Base-by-base conservation (phyloP, 2,888 invertebrate species). In the Nephrotoma appendiculata region DNA sequence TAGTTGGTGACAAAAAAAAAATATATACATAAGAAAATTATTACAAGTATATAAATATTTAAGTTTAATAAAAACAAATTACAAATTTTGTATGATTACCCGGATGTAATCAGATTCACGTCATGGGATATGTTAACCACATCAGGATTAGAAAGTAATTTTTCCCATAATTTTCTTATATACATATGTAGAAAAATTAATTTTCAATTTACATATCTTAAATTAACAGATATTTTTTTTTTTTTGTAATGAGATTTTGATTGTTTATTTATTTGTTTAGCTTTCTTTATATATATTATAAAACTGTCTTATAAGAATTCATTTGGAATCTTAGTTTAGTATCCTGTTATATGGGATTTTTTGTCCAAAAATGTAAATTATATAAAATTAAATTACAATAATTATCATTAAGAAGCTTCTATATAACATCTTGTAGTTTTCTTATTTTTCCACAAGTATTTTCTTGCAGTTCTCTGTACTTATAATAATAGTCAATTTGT, bases 161-260 rank as follows among this genome's bases (percentile, higher is more conserved):
- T 84, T 84, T 84, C 43, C 6, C 43, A 42, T 84, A 42, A 44
- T 44, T 85, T 44, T 44, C 43, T 45, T 85, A 71, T 15, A 71
- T 1, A 43, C 42, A 41, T 85, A 19, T 19, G 19, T 45, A 85
- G 6, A 71, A 44, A 85, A 85, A 85, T 44, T 85, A 85, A 44
- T 44, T 84, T 84, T 84, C 84, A 84, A 85, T 85, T 85, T 85
- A 85, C 85, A 85, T 85, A 44, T 19, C n/a, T 31, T 42, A 84
- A 85, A 85, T 19, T 85, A 19, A 43, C 43, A 85, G 19, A 19
- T 44, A 43, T 19, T 85, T 44, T 15, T 7, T n/a, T n/a, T n/a
- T n/a, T 11, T 42, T 85, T 85, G 19, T 85, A 85, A 85, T 85
- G 85, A 85, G 45, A 85, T 85, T 85, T 85, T 85, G 85, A 85